phyloP scores from a whole-genome alignment of 2,888 invertebrate species.

The Rotaria magnacalcarata region DNA sequence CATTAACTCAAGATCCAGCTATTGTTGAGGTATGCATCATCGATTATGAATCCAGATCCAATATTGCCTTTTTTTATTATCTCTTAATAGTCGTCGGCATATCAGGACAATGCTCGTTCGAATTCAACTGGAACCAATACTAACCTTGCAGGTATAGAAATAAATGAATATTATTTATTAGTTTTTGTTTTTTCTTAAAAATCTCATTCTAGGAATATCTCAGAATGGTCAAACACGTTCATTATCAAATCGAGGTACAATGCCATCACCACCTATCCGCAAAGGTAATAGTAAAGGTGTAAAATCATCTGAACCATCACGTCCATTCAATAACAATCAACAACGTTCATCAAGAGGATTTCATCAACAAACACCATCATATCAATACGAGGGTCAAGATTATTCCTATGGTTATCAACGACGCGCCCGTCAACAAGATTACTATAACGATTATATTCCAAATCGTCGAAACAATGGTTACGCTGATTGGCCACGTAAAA shows the following conservation, averaged over 20 bases:
- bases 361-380: constrained; percentile 37
- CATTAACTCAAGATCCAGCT: constrained; percentile 82
- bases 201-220: background rate
- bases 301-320: constrained; percentile 13
- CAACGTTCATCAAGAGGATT: constrained; percentile 17
- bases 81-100: background rate
- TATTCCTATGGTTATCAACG: background rate
- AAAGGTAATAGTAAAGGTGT: background rate
- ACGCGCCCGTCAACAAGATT: background rate
- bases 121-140: constrained; percentile 13
- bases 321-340: constrained; percentile 26
- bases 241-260: background rate
- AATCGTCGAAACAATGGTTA: background rate
- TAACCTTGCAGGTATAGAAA: background rate
- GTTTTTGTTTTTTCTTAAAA: background rate
- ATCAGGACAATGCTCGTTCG: background rate
- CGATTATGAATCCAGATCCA: no score
- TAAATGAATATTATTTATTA: background rate
- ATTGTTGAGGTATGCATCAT: constrained; percentile 71
- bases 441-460: constrained; percentile 1
- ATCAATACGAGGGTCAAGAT: background rate
- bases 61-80: background rate
- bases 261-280: background rate
- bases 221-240: background rate
- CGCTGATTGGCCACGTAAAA: constrained; percentile 21